Evolutionary conservation across 2,113 vertebrate species (phyloP), one percentile per base, ranked within the genome.

Genomic region (Petaurus breviceps): DNA sequence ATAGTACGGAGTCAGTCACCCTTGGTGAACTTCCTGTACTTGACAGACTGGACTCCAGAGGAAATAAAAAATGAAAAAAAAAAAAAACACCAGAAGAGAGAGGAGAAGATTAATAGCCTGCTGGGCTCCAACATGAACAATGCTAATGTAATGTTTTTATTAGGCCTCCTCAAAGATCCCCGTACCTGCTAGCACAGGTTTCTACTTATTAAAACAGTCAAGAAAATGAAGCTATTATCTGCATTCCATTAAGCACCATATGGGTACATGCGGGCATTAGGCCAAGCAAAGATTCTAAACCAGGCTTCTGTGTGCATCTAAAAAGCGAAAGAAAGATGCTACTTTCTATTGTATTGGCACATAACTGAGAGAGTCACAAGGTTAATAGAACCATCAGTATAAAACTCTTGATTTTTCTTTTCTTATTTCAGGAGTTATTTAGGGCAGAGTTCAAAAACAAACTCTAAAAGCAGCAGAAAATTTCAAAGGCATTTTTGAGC

Each of bases 181-280:
- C 10, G 24, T 55, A 89, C 96, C 96, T 98, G 97, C 97, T 93
- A 9, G 8, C 92, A 97, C 97, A 97, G 96, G 97, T 54, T 47
- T 50, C 94, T 46, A 4, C 89, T n/a, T 49, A 93, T 55, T 84
- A 89, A 89, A 90, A 37, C 91, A 26, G 37, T 61, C 51, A 49
- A 53, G 95, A 61, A 94, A 93, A 90, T 37, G 93, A 95, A 97
- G 94, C 93, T 93, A 96, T 96, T 96, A 96, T 91, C 91, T 61
- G 94, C 97, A 95, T 97, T 96, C 96, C 92, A 0, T 47, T 50
- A 94, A 54, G 93, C 2, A 46, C 96, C 94, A 22, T 11, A 50
- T 14, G 31, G 93, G 57, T 96, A 89, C 54, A 43, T 26, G 0
- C 0, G 49, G 96, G 96, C 97, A 52, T 8, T 50, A 91, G 1